Base-by-base conservation (phyloP, 2,797 vertebrate species). In the Galaxias olidus region DNA sequence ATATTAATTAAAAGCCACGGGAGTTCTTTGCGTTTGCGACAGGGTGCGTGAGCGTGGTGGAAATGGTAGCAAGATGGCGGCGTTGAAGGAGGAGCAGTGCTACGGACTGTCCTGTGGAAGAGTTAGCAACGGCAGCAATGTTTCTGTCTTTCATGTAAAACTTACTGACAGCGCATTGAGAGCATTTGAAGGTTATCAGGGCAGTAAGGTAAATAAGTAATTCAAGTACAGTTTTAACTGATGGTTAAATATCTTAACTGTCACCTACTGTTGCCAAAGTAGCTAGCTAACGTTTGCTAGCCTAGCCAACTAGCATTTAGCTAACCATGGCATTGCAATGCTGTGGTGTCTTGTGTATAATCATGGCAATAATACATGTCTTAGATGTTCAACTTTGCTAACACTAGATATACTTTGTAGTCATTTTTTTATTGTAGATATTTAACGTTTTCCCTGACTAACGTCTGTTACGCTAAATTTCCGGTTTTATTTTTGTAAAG, bases 51-150 rank as follows among this genome's bases (percentile, higher is more conserved):
- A 80, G 90, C 88, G 88, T 88, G 73, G 87, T 86, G 87, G 87
- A 84, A 93, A 93, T 92, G 93, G 91, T 91, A 93, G 93, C 92
- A 98, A 98, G 95, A 98, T 98, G 97, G 96, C 96, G 96, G 95
- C 96, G 89, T 91, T 98, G 94, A 95, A 96, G 94, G 95, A 97
- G 93, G 94, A 94, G 92, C 93, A 91, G 93, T 93, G 94, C 89
- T 98, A 97, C 89, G 95, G 94, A 87, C 92, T 98, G 94, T 98
- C 96, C 89, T 98, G 96, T 91, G 96, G 96, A 82, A 94, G 94
- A 90, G 93, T 96, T 79, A 94, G 94, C 92, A 94, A 94, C 76
- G 95, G 95, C 69, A 94, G 92, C 84, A 94, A 93, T 84, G 90
- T 98, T 86, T 98, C 96, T 59, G 95, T 98, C 66, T 96, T 96